Evolutionary conservation across 2,113 vertebrate species (phyloP).

Genomic region (Heterocephalus glaber): DNA sequence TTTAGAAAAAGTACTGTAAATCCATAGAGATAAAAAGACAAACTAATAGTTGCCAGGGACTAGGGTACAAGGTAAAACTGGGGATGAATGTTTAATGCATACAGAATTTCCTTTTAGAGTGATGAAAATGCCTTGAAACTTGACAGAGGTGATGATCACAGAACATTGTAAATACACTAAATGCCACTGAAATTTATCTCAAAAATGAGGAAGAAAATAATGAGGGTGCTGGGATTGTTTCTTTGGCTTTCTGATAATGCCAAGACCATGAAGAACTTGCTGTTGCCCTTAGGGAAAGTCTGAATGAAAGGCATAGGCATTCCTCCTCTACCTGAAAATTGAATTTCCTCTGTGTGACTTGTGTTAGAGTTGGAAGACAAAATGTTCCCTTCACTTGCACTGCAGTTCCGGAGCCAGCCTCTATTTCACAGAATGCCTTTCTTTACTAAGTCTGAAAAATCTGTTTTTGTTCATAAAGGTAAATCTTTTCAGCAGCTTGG

Average conservation of each 20-base stretch:
- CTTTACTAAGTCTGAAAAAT: not conserved
- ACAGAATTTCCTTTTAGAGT: not conserved
- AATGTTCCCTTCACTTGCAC: not conserved
- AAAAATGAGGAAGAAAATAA: not conserved
- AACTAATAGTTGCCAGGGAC: not conserved
- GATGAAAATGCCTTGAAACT: not conserved
- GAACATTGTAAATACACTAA: not conserved
- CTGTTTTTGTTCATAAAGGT: not conserved
- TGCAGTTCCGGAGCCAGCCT: not conserved
- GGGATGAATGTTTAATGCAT: not conserved
- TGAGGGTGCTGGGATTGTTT: not conserved
- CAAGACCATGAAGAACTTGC: not conserved
- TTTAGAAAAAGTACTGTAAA: not conserved
- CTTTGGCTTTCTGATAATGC: not conserved
- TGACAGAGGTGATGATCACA: not conserved
- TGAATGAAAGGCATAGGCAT: not conserved
- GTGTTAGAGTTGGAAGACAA: not conserved
- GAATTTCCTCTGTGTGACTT: not conserved
- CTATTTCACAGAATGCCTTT: not conserved
- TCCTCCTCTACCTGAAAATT: not conserved
- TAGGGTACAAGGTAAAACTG: accelerated
- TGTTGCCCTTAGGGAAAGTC: not conserved
- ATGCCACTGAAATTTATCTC: not conserved
- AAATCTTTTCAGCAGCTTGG: slow-evolving; percentile 32
- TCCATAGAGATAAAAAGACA: not conserved